Evolutionary conservation across 2,113 vertebrate genomes (phyloP).

Genomic region (Caretta caretta): DNA sequence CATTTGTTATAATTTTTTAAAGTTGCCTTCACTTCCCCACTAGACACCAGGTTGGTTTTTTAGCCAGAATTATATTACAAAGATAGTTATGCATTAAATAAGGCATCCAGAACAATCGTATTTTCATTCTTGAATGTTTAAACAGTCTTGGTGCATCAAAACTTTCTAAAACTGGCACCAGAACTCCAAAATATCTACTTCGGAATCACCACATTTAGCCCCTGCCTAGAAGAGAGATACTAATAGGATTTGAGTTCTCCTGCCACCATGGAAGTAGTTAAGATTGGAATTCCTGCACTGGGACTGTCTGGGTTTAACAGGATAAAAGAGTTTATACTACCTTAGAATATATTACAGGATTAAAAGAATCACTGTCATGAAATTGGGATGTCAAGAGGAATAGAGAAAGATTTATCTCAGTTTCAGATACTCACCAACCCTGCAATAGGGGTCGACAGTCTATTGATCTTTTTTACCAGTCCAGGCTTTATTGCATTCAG

Average conservation of each 20-base stretch:
- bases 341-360: constrained; percentile 39
- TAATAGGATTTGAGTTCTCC: neutral
- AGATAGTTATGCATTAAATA: neutral
- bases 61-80: neutral
- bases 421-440: constrained; percentile 90
- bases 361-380: constrained; percentile 47
- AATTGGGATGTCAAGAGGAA: constrained; percentile 50
- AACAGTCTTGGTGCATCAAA: neutral
- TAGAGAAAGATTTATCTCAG: constrained; percentile 57
- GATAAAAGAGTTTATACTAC: constrained; percentile 30
- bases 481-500: constrained; percentile 95
- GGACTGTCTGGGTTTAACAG: constrained; percentile 8
- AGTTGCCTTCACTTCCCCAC: neutral
- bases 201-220: constrained; percentile 14
- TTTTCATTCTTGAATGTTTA: neutral
- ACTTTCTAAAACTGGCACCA: constrained; percentile 10
- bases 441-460: constrained; percentile 93
- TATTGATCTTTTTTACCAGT: constrained; percentile 96
- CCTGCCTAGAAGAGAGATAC: neutral
- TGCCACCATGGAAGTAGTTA: neutral
- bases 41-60: neutral
- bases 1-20: neutral
- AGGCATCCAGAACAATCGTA: neutral
- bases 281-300: neutral
- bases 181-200: neutral